phyloP scores from a whole-genome alignment of 2,888 invertebrate species.

The Pherbina coryleti region DNA sequence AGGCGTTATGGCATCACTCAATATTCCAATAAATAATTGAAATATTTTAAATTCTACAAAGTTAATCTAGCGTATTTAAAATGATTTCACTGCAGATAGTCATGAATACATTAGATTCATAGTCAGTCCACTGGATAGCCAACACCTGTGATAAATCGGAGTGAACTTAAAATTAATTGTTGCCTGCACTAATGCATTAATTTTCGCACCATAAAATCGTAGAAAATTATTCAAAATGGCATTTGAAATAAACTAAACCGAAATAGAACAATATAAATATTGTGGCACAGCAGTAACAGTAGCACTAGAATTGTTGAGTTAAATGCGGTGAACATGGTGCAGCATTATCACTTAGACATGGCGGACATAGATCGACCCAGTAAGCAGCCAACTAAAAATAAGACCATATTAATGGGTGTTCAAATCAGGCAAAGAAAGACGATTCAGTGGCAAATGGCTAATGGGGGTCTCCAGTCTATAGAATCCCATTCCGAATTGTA shows the following conservation, averaged over 20 bases:
- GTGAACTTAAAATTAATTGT: conserved; percentile 28
- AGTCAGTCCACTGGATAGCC: not conserved
- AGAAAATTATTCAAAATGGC: conserved; percentile 58
- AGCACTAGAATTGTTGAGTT: conserved; percentile 27
- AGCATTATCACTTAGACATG: conserved; percentile 25
- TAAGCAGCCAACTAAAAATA: not conserved
- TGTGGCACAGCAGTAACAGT: conserved; percentile 50
- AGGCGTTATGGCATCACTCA: too few relatives aligned
- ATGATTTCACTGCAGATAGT: too few relatives aligned
- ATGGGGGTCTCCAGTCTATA: not conserved
- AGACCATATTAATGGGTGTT: not conserved
- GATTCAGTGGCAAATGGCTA: not conserved
- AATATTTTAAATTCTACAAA: too few relatives aligned
- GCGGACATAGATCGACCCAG: not conserved
- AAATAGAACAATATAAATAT: conserved; percentile 57
- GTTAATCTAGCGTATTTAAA: too few relatives aligned
- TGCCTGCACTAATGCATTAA: conserved; percentile 61
- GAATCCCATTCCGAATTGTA: not conserved
- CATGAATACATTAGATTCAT: too few relatives aligned
- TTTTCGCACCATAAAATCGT: conserved; percentile 62
- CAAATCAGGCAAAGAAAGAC: not conserved
- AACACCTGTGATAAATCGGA: conserved; percentile 9
- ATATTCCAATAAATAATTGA: too few relatives aligned
- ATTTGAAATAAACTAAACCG: conserved; percentile 49
- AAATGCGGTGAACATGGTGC: conserved; percentile 32